Base-by-base conservation (phyloP, 1,140 invertebrate species). In the Myzus persicae region DNA sequence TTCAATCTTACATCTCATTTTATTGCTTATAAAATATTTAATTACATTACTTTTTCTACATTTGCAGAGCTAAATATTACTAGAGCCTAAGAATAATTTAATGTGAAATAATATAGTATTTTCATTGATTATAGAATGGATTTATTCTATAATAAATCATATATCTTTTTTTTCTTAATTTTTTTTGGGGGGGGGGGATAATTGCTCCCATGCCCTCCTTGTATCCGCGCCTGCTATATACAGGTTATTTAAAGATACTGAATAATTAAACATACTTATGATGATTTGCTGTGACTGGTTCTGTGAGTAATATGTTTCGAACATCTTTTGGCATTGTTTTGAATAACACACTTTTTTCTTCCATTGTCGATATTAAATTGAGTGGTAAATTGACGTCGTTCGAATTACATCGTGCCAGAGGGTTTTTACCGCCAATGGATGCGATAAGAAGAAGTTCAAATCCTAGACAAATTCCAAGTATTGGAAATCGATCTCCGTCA, bases 391-490 rank as follows among this genome's bases (percentile, higher is more conserved):
- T 96, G 36, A 97, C 97, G 76, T 82, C 7, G 31, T n/a, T n/a
- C 40, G 84, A 44, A 42, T 88, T 93, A 51, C 11, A 94, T 94
- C 26, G 95, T 95, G 46, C 96, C 96, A 1, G 36, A 42, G 22
- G 95, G 95, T 85, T 97, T 95, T 94, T 94, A 31, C 95, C 95
- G 54, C 97, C 96, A 1, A 97, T 96, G 14, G 96, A 96, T 48
- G 44, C 44, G 94, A 96, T 97, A 31, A 97, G 96, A 48, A 99
- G 95, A 36, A 98, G 95, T 95, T 99, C 97, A 95, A 98, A 98
- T 59, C 98, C 98, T 11, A 98, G 95, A 95, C 98, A 99, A 18
- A 97, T 98, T 5, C 98, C 98, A 96, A 98, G 97, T 48, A 99
- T 95, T 0, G 85, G 85, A n/a, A 88, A 98, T 94, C 97, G 97